phyloP scores from a whole-genome alignment of 2,113 vertebrate genomes.

The Amblyornis subalaris region DNA sequence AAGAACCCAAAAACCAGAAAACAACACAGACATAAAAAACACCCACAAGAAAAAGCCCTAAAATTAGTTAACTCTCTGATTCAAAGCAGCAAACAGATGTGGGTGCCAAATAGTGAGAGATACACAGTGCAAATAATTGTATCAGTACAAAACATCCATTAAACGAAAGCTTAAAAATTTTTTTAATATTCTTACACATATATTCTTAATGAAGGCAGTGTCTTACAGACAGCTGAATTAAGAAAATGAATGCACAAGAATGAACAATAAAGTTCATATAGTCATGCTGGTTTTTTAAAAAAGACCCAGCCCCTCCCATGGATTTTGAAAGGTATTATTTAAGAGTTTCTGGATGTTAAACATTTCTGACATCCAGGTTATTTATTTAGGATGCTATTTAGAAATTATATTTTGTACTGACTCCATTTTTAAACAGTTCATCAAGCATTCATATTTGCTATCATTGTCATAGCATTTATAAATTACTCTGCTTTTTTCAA shows the following conservation, averaged over 20 bases:
- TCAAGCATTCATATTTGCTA: not conserved
- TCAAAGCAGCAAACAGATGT: not conserved
- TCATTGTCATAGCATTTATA: not conserved
- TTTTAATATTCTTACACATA: not conserved
- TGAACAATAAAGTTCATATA: not conserved
- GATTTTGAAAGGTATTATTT: not conserved
- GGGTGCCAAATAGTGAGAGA: rapidly evolving
- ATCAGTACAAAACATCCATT: not conserved
- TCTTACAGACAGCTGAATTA: not conserved
- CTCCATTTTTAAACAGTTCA: not conserved
- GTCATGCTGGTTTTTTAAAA: not conserved
- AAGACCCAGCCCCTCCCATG: rapidly evolving
- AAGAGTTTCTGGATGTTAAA: not conserved
- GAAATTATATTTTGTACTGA: not conserved
- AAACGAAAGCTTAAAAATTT: not conserved
- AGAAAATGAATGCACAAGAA: not conserved
- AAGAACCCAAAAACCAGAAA: rapidly evolving
- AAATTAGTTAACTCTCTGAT: not conserved
- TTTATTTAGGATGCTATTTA: not conserved
- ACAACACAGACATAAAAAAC: rapidly evolving
- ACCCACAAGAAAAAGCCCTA: not conserved
- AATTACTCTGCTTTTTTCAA: not conserved
- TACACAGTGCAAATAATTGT: not conserved
- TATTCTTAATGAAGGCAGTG: not conserved
- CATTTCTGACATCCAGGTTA: not conserved